These are phyloP conservation scores for Saguinus midas DNA, from an alignment of 2,113 vertebrate species.

Conservation along the genomic window DNA sequence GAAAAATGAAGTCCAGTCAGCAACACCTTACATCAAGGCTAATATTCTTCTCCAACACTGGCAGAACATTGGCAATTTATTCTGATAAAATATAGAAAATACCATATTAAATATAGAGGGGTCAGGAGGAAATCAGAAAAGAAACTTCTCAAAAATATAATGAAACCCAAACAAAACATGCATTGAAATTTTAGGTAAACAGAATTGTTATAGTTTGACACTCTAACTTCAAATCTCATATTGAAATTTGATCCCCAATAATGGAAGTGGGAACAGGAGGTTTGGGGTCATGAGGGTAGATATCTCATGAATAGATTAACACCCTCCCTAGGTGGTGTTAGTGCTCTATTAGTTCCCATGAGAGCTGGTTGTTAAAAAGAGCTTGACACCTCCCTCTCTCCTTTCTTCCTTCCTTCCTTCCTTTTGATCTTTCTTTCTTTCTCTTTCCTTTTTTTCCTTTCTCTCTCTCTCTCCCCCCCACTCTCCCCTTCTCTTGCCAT, in stretches of 20 bases:
- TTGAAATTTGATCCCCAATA: neutral
- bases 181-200: neutral
- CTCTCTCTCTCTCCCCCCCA: neutral
- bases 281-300: neutral
- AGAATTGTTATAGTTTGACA: neutral
- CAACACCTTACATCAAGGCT: neutral
- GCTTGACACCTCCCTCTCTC: neutral
- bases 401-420: no score
- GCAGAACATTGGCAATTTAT: neutral
- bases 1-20: neutral
- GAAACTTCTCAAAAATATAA: slow-evolving; percentile 23
- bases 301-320: neutral
- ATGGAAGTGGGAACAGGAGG: neutral
- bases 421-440: neutral
- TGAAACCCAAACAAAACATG: slow-evolving; percentile 18
- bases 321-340: neutral
- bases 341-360: neutral
- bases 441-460: neutral
- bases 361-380: neutral
- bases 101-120: neutral
- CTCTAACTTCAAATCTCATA: neutral
- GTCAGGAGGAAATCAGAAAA: neutral
- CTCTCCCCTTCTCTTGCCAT: neutral
- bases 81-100: neutral
- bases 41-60: neutral